Base-by-base conservation (phyloP, 37 sponge, comb jelly and placozoan species). In the Dysidea cf. avara region DNA sequence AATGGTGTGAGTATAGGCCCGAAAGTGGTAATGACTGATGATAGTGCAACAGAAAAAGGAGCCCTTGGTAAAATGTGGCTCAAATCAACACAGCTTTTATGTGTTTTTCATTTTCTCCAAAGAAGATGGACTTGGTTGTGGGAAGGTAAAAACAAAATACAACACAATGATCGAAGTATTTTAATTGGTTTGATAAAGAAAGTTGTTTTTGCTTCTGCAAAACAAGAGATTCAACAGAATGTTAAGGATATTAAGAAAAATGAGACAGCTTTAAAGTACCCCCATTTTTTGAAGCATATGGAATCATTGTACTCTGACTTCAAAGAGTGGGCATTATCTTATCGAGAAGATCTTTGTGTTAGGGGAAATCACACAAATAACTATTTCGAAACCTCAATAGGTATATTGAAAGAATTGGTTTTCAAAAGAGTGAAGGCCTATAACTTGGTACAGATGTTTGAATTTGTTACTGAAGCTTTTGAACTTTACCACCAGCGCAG, bases 41-140 rank as follows among this genome's bases (percentile, higher is more conserved):
- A 69, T 28, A 28, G 33, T 7, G 3, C 13, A 11, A 33, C 70
- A 31, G 70, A 69, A 69, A 26, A 33, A 30, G 35, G 50, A 7
- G 70, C 33, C n/a, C 50, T 69, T 12, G 7, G n/a, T 14, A 43
- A 39, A 7, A 7, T 25, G 2, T 78, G 78, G 78, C 68, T 58
- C 20, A 18, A 7, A 1, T 2, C 69, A 64, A 5, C 2, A 2
- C 49, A 3, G 1, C 33, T 67, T 5, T 57, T 78, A 0, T 78
- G 78, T 39, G 52, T 39, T 13, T 78, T 67, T 21, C 69, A 67
- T 39, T 76, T 65, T 32, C 56, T 76, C 2, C 77, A 76, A 34
- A 25, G 66, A 0, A 29, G 17, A 13, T 76, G 77, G 67, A 64
- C 66, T 11, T 76, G 77, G 77, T 54, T 76, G 36, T 35, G 32